A percentile compares a stretch with the other conserved stretches of the same genome.
phyloP scores from a whole-genome alignment of 1,140 invertebrate species.

The Drosophila quadrilineata region DNA sequence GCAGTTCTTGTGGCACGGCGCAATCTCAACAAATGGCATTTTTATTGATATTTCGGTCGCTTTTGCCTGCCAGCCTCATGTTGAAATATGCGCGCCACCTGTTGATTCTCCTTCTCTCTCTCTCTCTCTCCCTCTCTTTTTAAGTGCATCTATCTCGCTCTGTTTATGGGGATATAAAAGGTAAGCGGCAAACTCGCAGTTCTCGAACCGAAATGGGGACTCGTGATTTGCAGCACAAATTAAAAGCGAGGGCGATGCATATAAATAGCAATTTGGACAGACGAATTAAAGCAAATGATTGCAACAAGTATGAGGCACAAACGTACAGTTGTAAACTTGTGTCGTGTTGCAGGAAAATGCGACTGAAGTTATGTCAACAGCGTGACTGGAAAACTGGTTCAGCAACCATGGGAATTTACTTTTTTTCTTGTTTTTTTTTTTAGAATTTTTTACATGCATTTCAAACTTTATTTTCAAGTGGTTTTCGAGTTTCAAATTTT shows the following conservation, averaged over 20 bases:
- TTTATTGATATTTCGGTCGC: conserved; percentile 77
- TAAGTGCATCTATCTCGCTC: no score
- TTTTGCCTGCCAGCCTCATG: conserved; percentile 63
- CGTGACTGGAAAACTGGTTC: conserved; percentile 47
- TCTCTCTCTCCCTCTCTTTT: no score
- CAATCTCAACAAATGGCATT: conserved; percentile 77
- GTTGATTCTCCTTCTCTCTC: conserved; percentile 66
- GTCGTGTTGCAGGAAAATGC: conserved; percentile 58
- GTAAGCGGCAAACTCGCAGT: not conserved
- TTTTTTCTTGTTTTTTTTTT: no score
- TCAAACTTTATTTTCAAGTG: not conserved
- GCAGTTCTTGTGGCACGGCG: conserved; percentile 42
- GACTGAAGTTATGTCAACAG: conserved; percentile 64
- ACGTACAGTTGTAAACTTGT: conserved; percentile 43
- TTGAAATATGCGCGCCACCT: conserved; percentile 78
- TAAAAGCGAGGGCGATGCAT: conserved; percentile 76
- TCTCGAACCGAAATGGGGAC: conserved; percentile 14
- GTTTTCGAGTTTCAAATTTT: no score
- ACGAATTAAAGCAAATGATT: conserved; percentile 75
- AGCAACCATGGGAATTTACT: no score
- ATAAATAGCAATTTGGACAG: conserved; percentile 78
- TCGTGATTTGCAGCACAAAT: conserved; percentile 75
- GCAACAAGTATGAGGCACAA: conserved; percentile 13
- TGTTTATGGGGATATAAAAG: not conserved
- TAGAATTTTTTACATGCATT: no score